Percentiles rank a stretch among this genome's conserved stretches.
Evolutionary conservation across 2,797 vertebrate genomes (phyloP).

Genomic region (Takifugu rubripes): DNA sequence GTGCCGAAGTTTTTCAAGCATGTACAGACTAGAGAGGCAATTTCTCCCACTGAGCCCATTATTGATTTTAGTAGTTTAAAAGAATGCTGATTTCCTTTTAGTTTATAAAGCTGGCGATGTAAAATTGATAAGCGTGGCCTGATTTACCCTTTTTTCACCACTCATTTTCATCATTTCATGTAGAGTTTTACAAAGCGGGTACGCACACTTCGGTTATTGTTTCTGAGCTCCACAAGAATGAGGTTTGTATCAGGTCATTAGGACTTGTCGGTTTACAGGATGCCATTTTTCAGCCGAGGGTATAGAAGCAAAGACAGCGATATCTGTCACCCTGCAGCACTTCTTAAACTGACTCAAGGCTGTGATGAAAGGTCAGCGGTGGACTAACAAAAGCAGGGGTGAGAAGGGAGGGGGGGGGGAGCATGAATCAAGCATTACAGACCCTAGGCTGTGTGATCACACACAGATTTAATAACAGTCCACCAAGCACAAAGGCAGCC

Average conservation of each 20-base stretch:
- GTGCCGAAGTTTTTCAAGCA: too few relatives aligned
- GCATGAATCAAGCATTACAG: slow-evolving; percentile 27
- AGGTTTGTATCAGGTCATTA: slow-evolving; percentile 37
- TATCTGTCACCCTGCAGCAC: slow-evolving; percentile 51
- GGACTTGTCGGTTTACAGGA: slow-evolving; percentile 46
- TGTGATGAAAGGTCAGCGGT: slow-evolving; percentile 60
- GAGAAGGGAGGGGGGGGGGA: slow-evolving; percentile 40
- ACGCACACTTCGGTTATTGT: slow-evolving; percentile 12
- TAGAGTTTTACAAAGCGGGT: slow-evolving; percentile 3
- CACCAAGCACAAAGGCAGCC: slow-evolving; percentile 44
- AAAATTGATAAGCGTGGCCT: too few relatives aligned
- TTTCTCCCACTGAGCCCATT: too few relatives aligned
- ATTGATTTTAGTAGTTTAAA: too few relatives aligned
- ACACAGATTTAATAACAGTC: slow-evolving; percentile 59
- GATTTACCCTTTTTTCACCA: slow-evolving; percentile 10
- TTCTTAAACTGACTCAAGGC: slow-evolving; percentile 51
- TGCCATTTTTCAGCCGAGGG: slow-evolving; percentile 49
- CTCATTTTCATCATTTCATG: slow-evolving; percentile 10
- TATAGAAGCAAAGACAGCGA: slow-evolving; percentile 31
- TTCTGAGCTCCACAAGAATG: slow-evolving; percentile 18
- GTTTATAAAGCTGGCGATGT: too few relatives aligned
- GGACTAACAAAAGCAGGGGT: slow-evolving; percentile 53
- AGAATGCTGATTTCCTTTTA: too few relatives aligned
- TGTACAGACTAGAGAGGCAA: too few relatives aligned
- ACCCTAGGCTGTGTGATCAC: slow-evolving; percentile 56